Evolutionary conservation across 2,888 invertebrate genomes (phyloP).

Genomic region (Anarsia innoxiella): DNA sequence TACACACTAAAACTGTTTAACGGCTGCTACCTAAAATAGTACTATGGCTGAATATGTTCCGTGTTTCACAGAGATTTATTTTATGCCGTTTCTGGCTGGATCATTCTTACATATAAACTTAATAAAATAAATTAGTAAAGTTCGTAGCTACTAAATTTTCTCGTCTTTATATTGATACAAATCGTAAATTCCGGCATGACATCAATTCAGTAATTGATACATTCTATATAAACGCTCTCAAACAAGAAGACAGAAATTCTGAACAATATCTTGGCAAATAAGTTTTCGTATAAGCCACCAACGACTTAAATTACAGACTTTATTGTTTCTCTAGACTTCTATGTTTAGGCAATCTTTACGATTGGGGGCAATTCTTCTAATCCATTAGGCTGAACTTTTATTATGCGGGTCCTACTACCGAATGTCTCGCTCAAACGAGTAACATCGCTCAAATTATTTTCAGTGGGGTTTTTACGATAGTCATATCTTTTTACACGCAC

Average conservation of each 20-base stretch:
- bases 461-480: slow-evolving; percentile 69
- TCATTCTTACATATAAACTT: too few relatives aligned
- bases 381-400: slow-evolving; percentile 71
- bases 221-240: slow-evolving; percentile 23
- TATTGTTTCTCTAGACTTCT: slow-evolving; percentile 51
- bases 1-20: too few relatives aligned
- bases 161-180: too few relatives aligned
- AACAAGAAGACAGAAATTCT: slow-evolving; percentile 27
- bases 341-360: slow-evolving; percentile 54
- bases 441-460: slow-evolving; percentile 73
- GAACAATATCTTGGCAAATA: slow-evolving; percentile 30
- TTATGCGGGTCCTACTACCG: slow-evolving; percentile 67
- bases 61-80: too few relatives aligned
- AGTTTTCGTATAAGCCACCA: slow-evolving; percentile 34
- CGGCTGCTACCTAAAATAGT: too few relatives aligned
- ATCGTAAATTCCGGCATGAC: slow-evolving; percentile 14
- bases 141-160: too few relatives aligned
- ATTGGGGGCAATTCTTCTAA: slow-evolving; percentile 69
- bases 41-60: too few relatives aligned
- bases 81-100: too few relatives aligned
- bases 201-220: slow-evolving; percentile 23
- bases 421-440: slow-evolving; percentile 67
- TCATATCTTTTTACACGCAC: slow-evolving; percentile 72
- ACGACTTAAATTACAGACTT: slow-evolving; percentile 45
- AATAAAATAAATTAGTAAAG: too few relatives aligned